Evolutionary conservation across 1,140 invertebrate species (phyloP).

Genomic region (Trigoniulus corallinus): DNA sequence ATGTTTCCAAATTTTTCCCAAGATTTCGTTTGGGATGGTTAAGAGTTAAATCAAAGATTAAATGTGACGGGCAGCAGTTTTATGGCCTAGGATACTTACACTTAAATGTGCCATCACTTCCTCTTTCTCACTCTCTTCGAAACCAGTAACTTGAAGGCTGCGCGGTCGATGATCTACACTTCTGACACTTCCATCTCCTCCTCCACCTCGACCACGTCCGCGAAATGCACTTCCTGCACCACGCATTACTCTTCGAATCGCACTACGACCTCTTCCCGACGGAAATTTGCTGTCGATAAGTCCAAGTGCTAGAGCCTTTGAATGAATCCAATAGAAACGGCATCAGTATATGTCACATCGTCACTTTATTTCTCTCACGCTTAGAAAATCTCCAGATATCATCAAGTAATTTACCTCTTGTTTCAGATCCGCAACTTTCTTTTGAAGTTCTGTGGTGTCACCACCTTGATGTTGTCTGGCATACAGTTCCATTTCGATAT

Average conservation of each 20-base stretch:
- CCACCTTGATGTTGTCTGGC: conserved; percentile 61
- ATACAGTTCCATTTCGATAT: conserved; percentile 73
- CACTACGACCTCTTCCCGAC: conserved; percentile 6
- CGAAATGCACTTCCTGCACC: conserved; percentile 2
- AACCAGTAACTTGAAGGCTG: conserved; percentile 58
- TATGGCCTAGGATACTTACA: conserved; percentile 36
- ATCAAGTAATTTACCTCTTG: conserved; percentile 35
- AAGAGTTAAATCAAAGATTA: not conserved
- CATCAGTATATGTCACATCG: not conserved
- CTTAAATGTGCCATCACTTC: conserved; percentile 51
- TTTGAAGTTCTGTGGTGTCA: conserved; percentile 51
- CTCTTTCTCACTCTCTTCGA: conserved; percentile 48
- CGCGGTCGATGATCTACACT: conserved; percentile 63
- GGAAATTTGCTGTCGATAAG: not conserved
- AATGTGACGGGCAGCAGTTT: conserved; percentile 14
- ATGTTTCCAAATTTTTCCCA: too few relatives aligned
- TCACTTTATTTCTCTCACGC: too few relatives aligned
- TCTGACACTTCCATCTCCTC: conserved; percentile 17
- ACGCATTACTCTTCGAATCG: conserved; percentile 11
- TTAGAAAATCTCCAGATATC: conserved; percentile 15
- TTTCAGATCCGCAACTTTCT: conserved; percentile 51
- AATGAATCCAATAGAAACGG: not conserved
- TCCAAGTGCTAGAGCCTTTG: not conserved
- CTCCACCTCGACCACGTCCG: conserved; percentile 9
- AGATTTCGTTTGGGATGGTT: too few relatives aligned